Evolutionary conservation across 2,888 invertebrate species (phyloP).

Genomic region (Ganaspis brasiliensis): DNA sequence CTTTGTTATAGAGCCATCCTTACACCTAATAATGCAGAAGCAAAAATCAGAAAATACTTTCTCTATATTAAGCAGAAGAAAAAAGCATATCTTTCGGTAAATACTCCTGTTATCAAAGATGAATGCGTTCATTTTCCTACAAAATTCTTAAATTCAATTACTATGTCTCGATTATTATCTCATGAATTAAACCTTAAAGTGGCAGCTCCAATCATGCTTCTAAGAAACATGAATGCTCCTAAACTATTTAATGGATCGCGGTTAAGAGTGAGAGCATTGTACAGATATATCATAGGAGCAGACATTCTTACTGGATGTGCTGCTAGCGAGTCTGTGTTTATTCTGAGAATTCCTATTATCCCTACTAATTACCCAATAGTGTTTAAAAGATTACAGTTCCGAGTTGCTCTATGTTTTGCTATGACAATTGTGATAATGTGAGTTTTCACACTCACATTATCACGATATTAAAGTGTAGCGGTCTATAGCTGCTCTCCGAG

Average conservation of each 20-base stretch:
- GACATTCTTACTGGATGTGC: too few species aligned
- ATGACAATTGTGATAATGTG: too few species aligned
- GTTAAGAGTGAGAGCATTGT: slow-evolving; percentile 48
- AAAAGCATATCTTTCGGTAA: neutral
- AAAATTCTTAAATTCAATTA: neutral
- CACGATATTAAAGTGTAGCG: too few species aligned
- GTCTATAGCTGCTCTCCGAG: too few species aligned
- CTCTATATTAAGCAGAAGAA: neutral
- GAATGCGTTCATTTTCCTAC: neutral
- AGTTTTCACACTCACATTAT: too few species aligned
- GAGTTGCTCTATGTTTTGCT: slow-evolving; percentile 51
- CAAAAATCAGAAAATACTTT: neutral
- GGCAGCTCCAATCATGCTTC: slow-evolving; percentile 53
- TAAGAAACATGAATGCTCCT: slow-evolving; percentile 59
- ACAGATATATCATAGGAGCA: neutral
- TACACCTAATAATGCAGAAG: neutral
- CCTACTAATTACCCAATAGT: neutral
- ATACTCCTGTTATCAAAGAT: neutral
- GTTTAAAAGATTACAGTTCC: slow-evolving; percentile 41
- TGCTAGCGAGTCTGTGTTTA: neutral
- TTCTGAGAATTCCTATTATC: neutral
- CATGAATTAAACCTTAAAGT: slow-evolving; percentile 64
- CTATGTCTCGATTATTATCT: slow-evolving; percentile 61
- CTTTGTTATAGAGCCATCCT: neutral
- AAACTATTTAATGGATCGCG: slow-evolving; percentile 58